Base-by-base conservation (phyloP, 1,140 invertebrate species). In the Acyrthosiphon pisum region DNA sequence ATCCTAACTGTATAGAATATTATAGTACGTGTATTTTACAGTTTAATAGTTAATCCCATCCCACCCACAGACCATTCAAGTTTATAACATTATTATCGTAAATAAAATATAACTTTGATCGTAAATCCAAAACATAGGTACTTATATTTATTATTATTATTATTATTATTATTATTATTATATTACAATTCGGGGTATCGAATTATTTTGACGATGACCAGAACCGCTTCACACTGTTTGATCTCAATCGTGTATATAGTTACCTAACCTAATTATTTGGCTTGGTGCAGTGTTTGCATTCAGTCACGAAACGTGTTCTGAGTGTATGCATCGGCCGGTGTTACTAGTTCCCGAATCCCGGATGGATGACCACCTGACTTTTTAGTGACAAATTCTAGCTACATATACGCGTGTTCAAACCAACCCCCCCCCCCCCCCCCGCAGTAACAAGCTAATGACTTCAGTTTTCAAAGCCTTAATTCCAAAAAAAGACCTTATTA, bases 141-240 rank as follows among this genome's bases (percentile, higher is more conserved):
- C 41, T 50, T 50, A n/a, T 68, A 68, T 76, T n/a, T n/a, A n/a
- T 76, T 76, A 76, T 76, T 76, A 76, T n/a, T 20, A 76, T n/a
- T n/a, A n/a, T n/a, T n/a, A n/a, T 76, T 76, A 76, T n/a, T n/a
- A n/a, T 76, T 76, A 76, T 76, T 76, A 76, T n/a, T 20, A 76
- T n/a, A n/a, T 6, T 53, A 22, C 50, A 7, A 76, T 76, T 18
- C 4, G 30, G 60, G n/a, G n/a, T 76, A 76, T n/a, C 60, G 60
- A 68, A 18, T n/a, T 76, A 6, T 76, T 76, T 18, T n/a, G 60
- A 18, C 30, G 30, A 76, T n/a, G 60, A 6, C 30, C 60, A 76
- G 14, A 6, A 76, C 60, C 60, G 60, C 11, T 68, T 0, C 30
- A 60, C 56, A 68, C 60, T n/a, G 11, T 68, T 68, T 68, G 11